Evolutionary conservation across 2,888 invertebrate genomes (phyloP).

Genomic region (Mesorhabditis belari): DNA sequence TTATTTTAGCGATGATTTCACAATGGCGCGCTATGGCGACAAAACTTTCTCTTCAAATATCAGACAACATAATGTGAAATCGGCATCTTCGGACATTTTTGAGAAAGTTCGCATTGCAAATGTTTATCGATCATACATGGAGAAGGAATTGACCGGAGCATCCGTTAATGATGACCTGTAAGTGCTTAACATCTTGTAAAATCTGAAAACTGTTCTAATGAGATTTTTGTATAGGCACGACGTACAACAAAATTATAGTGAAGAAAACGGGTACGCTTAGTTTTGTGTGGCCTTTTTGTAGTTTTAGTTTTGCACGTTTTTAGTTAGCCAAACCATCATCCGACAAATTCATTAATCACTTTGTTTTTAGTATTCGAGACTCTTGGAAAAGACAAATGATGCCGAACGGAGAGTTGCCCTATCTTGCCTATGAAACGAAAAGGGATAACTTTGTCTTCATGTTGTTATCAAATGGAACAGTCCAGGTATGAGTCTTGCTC

Average conservation of each 20-base stretch:
- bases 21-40: not conserved
- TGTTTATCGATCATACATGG: not conserved
- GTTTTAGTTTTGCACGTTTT: not conserved
- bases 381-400: not conserved
- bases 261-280: not conserved
- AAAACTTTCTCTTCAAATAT: too few relatives aligned
- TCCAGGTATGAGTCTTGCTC: not conserved
- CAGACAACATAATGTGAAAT: too few relatives aligned
- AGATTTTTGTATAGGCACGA: too few relatives aligned
- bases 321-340: too few relatives aligned
- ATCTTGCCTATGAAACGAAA: not conserved
- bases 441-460: not conserved
- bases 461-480: not conserved
- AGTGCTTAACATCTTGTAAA: too few relatives aligned
- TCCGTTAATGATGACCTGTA: not conserved
- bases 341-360: too few relatives aligned
- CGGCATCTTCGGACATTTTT: not conserved
- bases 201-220: too few relatives aligned
- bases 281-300: not conserved
- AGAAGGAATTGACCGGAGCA: not conserved
- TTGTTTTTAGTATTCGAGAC: not conserved
- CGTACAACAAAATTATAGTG: too few relatives aligned
- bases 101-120: not conserved
- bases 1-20: not conserved
- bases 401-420: not conserved